Evolutionary conservation across 2,797 vertebrate species (phyloP).

Genomic region (Buceros bicornis): DNA sequence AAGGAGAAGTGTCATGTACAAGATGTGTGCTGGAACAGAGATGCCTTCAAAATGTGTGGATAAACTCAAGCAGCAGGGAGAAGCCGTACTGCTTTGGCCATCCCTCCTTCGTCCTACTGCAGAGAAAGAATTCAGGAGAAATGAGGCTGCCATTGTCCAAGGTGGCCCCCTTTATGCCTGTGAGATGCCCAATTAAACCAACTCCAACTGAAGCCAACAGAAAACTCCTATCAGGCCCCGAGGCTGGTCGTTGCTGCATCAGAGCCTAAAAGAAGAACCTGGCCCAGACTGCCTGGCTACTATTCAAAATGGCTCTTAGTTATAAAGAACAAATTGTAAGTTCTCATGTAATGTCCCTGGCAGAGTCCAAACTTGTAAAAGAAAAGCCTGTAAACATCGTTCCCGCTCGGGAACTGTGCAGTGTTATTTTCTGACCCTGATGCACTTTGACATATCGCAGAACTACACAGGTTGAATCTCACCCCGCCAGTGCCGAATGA

Average conservation of each 20-base stretch:
- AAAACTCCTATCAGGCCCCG: not conserved
- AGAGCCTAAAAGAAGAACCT: conserved; percentile 42
- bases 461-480: not conserved
- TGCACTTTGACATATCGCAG: not conserved
- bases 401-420: conserved; percentile 28
- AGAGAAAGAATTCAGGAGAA: not conserved
- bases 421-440: not conserved
- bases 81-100: accelerated
- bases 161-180: not conserved
- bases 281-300: conserved; percentile 38
- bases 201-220: not conserved
- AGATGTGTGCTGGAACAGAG: not conserved
- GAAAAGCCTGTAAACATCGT: conserved; percentile 61
- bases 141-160: not conserved
- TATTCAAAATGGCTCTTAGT: conserved; percentile 44
- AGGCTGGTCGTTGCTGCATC: not conserved
- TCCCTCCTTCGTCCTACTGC: not conserved
- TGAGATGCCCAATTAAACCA: not conserved
- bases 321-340: conserved; percentile 72
- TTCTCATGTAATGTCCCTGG: conserved; percentile 66
- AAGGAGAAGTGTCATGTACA: not conserved
- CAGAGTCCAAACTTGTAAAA: conserved; percentile 52
- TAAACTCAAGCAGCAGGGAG: not conserved
- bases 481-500: not conserved
- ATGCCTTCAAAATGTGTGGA: not conserved